A percentile compares a stretch with the other conserved stretches of the same genome.
These are phyloP conservation scores for Acyrthosiphon pisum DNA, from an alignment of 1,140 invertebrate genomes.

Conservation along the genomic window DNA sequence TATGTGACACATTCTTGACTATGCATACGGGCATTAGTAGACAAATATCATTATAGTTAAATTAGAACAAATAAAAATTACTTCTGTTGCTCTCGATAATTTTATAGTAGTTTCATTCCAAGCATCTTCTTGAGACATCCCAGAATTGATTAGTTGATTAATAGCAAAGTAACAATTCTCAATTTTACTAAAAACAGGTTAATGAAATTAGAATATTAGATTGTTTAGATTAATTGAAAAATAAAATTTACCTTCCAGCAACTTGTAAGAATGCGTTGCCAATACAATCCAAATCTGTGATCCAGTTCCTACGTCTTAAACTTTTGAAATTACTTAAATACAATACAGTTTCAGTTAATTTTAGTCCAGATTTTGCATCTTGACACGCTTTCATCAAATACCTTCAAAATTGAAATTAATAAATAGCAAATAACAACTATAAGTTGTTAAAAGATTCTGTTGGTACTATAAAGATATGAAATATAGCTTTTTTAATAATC, in stretches of 20 bases:
- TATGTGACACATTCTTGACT: no score
- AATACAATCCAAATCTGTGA: conserved; percentile 71
- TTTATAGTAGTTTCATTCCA: conserved; percentile 87
- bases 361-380: conserved; percentile 68
- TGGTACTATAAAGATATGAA: background rate
- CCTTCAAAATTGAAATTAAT: conserved; percentile 61
- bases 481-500: background rate
- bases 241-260: conserved; percentile 71
- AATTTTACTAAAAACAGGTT: conserved; percentile 69
- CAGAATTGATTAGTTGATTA: conserved; percentile 70
- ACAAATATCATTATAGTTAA: background rate
- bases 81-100: conserved; percentile 75
- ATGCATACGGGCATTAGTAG: background rate
- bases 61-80: background rate
- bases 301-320: conserved; percentile 64
- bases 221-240: background rate
- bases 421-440: background rate
- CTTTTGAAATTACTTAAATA: conserved; percentile 66
- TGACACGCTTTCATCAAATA: conserved; percentile 79
- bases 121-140: conserved; percentile 75
- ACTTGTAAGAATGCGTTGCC: conserved; percentile 73
- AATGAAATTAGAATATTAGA: background rate
- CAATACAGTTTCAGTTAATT: conserved; percentile 72
- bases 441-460: background rate
- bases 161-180: conserved; percentile 73